A percentile compares a stretch with the other conserved stretches of the same genome.
Evolutionary conservation across 2,113 vertebrate species (phyloP).

Genomic region (Saguinus imperator): DNA sequence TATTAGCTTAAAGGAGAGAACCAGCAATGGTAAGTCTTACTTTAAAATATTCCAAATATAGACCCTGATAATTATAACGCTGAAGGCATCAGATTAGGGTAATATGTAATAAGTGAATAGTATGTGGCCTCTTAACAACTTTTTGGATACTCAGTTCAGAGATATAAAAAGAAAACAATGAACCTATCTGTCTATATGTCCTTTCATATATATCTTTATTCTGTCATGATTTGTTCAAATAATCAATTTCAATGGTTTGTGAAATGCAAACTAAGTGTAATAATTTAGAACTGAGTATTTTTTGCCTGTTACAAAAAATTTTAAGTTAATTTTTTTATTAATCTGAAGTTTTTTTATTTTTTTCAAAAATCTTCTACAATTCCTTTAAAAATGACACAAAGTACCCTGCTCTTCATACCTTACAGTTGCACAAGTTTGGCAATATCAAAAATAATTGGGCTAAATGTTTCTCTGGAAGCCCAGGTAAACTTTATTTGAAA

Average conservation of each 20-base stretch:
- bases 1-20: neutral
- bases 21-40: neutral
- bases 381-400: slow-evolving; percentile 28
- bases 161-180: neutral
- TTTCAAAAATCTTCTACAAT: neutral
- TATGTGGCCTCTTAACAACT: neutral
- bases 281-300: neutral
- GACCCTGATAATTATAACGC: neutral
- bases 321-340: neutral
- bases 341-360: neutral
- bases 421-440: neutral
- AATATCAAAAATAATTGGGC: slow-evolving; percentile 31
- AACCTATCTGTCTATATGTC: neutral
- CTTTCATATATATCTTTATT: neutral
- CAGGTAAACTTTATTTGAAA: slow-evolving; percentile 30
- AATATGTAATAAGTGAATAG: neutral
- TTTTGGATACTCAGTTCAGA: neutral
- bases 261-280: neutral
- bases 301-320: neutral
- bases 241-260: neutral
- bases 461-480: slow-evolving; percentile 24
- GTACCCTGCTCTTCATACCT: slow-evolving; percentile 24
- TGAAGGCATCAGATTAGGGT: neutral
- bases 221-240: neutral
- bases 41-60: neutral